Evolutionary conservation across 92 coral and sea anemone species (phyloP), one percentile per base, ranked within the genome.

Genomic region (Bergia sp.): DNA sequence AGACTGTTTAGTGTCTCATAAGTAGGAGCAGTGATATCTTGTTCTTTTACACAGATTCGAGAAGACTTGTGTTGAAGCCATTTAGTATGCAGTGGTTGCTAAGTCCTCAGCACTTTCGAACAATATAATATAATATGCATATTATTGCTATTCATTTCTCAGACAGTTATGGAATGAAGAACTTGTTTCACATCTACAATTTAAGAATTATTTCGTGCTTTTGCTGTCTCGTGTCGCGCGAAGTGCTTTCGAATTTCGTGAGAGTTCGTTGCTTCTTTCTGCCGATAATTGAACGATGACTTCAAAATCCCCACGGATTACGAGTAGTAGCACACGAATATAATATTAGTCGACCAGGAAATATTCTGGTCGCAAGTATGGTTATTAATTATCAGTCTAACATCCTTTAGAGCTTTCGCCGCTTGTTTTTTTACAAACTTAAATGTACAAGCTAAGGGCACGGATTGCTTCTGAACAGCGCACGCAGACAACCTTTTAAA

Each of bases 1-100:
- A 21, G n/a, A 39, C 8, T 9, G 47, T 23, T 61, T 29, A 45
- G 12, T 80, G 12, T 43, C 1, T 80, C 15, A 57, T 37, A 20
- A 80, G 47, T 80, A 4, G 43, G 69, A 36, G n/a, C 13, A 12
- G 29, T 23, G 53, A 45, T 43, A 58, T 67, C 29, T 69, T 69
- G 58, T 84, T 47, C 20, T 12, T 16, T 38, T 69, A 39, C 86
- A 23, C 61, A 49, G 87, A 69, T 47, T 84, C 61, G 37, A 64
- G 23, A 84, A 69, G 77, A 67, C 75, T 13, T 45, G 11, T 69
- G 16, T 44, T 64, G 57, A 47, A 84, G 69, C 65, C 37, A 36
- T 84, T 45, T 73, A 71, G 66, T 84, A 71, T 45, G 87, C 78
- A 44, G 43, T 69, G 87, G 87, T 71, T 84, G 87, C 87, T 84